phyloP scores from a whole-genome alignment of 2,113 vertebrate genomes.

The Pelecanus crispus region DNA sequence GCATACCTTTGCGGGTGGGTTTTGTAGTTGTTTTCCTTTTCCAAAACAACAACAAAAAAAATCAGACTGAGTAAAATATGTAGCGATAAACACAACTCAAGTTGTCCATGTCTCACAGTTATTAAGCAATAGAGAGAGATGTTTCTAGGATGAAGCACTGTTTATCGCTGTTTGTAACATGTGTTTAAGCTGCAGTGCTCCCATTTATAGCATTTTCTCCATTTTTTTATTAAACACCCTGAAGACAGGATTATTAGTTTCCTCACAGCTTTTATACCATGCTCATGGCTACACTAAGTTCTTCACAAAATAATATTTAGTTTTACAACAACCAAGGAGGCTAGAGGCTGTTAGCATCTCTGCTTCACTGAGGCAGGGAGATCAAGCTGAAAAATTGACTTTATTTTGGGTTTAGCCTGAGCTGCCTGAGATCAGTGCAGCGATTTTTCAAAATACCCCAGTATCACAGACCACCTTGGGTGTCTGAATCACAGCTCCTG shows the following conservation, averaged over 20 bases:
- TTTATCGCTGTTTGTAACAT: background rate
- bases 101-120: background rate
- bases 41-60: background rate
- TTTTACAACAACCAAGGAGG: background rate
- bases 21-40: background rate
- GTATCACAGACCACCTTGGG: background rate
- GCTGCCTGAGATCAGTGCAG: background rate
- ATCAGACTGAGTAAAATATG: background rate
- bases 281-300: background rate
- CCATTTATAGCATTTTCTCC: background rate
- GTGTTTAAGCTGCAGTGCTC: background rate
- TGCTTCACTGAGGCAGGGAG: background rate
- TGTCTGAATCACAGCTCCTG: background rate
- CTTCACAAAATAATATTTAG: background rate
- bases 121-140: background rate
- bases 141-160: background rate
- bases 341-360: background rate
- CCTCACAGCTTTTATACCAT: background rate
- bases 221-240: background rate
- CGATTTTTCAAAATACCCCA: background rate
- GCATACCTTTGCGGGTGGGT: background rate
- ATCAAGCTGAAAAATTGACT: background rate
- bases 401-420: background rate
- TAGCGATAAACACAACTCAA: conserved; percentile 4
- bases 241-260: background rate